Conservation (phyloP, 1,140 invertebrate genomes). For the Eufriesea mexicana region DNA sequence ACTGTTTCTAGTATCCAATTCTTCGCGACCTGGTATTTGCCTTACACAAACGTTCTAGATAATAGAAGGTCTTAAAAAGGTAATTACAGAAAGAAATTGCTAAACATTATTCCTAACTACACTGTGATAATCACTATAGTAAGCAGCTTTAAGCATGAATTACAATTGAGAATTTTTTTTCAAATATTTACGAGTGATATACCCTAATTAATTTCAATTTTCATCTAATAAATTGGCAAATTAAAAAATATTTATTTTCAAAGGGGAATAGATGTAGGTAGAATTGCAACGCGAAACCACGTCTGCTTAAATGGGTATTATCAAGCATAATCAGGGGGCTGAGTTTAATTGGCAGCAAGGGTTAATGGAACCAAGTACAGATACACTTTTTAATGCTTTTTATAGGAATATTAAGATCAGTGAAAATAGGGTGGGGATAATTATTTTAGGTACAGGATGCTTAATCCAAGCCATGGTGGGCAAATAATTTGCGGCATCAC, state of each 20-base stretch:
- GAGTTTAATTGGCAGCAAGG: constrained; percentile 36
- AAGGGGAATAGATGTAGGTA: neutral
- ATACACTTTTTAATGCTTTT: constrained; percentile 47
- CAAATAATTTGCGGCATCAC: constrained; percentile 71
- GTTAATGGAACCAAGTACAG: neutral
- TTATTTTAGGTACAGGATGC: constrained; percentile 64
- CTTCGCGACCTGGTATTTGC: neutral
- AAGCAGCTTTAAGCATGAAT: too few species aligned
- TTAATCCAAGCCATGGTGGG: constrained; percentile 66
- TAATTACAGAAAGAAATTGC: too few species aligned
- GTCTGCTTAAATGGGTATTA: neutral
- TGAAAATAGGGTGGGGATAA: constrained; percentile 63
- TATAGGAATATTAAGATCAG: constrained; percentile 64
- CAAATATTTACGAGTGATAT: too few species aligned
- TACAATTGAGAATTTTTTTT: too few species aligned
- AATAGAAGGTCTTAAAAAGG: neutral
- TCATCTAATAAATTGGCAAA: neutral
- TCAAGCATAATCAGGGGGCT: constrained; percentile 1
- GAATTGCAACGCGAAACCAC: too few species aligned
- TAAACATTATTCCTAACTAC: too few species aligned
- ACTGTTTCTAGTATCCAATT: neutral
- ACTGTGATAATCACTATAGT: too few species aligned
- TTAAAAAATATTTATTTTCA: neutral
- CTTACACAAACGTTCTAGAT: neutral
- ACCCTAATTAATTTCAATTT: too few species aligned